These are phyloP conservation scores for Pyrrhia umbra DNA, from an alignment of 2,888 invertebrate genomes.

Conservation along the genomic window DNA sequence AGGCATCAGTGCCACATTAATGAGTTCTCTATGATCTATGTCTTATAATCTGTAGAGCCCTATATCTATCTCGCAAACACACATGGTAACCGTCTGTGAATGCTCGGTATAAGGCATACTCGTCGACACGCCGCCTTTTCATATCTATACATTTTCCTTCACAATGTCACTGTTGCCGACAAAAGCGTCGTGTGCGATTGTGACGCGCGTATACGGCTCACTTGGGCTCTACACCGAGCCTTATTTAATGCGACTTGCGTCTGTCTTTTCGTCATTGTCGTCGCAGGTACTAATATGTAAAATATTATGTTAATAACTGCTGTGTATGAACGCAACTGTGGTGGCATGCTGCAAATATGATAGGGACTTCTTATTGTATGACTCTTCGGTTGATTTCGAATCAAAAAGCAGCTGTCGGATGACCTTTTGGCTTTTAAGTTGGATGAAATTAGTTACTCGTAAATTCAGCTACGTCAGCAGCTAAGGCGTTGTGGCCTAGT, in stretches of 20 bases:
- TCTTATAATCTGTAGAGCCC: neutral
- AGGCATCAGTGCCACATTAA: neutral
- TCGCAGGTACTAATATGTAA: slow-evolving; percentile 52
- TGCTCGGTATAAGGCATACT: slow-evolving; percentile 9
- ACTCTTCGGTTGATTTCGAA: slow-evolving; percentile 19
- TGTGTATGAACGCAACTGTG: slow-evolving; percentile 25
- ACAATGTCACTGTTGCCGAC: slow-evolving; percentile 52
- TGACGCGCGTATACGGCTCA: slow-evolving; percentile 60
- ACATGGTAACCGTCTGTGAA: slow-evolving; percentile 19
- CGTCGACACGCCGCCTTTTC: slow-evolving; percentile 29
- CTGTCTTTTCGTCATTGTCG: slow-evolving; percentile 63
- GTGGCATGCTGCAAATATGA: slow-evolving; percentile 25
- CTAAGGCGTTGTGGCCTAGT: too few relatives aligned
- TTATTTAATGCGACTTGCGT: slow-evolving; percentile 55
- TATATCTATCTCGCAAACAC: slow-evolving; percentile 16
- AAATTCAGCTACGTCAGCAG: slow-evolving; percentile 1
- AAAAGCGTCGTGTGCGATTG: slow-evolving; percentile 63
- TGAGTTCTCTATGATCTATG: slow-evolving; percentile 15
- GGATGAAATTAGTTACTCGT: neutral
- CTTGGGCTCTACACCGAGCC: slow-evolving; percentile 46
- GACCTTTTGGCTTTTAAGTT: slow-evolving; percentile 9
- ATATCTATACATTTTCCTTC: slow-evolving; percentile 38
- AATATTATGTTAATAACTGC: slow-evolving; percentile 57
- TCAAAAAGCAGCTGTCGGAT: slow-evolving; percentile 22
- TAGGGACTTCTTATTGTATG: slow-evolving; percentile 35